Base-by-base conservation (phyloP, 2,113 vertebrate genomes). In the Phycodurus eques region DNA sequence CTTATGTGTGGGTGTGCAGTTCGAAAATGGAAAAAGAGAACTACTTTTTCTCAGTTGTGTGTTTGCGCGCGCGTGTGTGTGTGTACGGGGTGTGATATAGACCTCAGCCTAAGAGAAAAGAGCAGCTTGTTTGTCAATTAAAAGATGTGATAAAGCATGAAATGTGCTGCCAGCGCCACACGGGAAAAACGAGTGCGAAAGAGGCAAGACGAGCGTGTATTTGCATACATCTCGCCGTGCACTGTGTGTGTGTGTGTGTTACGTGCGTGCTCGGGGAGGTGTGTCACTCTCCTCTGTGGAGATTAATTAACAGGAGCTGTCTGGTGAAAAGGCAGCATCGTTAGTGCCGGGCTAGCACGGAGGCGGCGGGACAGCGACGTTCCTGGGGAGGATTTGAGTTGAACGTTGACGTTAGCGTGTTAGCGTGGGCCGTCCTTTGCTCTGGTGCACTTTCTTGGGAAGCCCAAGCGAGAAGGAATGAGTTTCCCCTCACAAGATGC, bases 111-210 rank as follows among this genome's bases (percentile, higher is more conserved):
- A 92, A 92, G 90, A 93, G 91, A 93, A 92, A 93, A 92, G 92
- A 92, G 91, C 91, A 92, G 90, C 91, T 92, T 92, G 92, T 93
- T 94, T 94, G 93, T 93, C 92, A 94, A 92, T 93, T 94, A 93
- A 92, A 92, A 94, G 91, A 93, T 80, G 91, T 94, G 93, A 93
- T 93, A 94, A 93, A 93, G 91, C 92, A 93, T 93, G 93, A 94
- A 94, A 94, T 92, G 92, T 90, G 87, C 92, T 93, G 91, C 91
- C 91, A 92, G 83, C 87, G 86, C 87, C 90, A 88, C 90, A 74
- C 86, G 87, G 90, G 87, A 91, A 81, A 56, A 87, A 83, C 77
- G 78, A 84, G 84, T 49, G 79, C 74, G 83, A 78, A 84, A 76
- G 78, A 74, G 71, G 69, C 78, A 86, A 85, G 78, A 77, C 77